These are phyloP conservation scores for Hassar affinis DNA, from an alignment of 2,113 vertebrate genomes.

Conservation along the genomic window DNA sequence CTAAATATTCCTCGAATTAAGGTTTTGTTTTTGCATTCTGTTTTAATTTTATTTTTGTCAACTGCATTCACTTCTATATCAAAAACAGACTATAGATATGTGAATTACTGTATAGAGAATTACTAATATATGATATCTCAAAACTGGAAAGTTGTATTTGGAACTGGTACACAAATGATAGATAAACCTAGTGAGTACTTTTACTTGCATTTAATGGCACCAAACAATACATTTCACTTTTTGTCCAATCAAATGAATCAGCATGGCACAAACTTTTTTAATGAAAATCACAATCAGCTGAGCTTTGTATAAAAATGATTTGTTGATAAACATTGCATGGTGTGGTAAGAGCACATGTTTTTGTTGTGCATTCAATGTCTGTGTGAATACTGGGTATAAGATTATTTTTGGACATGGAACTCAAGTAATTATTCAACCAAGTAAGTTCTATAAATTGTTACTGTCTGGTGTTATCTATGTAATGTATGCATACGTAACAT, in stretches of 20 bases:
- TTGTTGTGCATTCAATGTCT: slow-evolving; percentile 17
- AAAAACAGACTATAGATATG: neutral
- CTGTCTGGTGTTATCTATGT: neutral
- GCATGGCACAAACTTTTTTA: neutral
- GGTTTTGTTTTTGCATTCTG: neutral
- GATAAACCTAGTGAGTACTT: no score
- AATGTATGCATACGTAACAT: neutral
- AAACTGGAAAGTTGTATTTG: no score
- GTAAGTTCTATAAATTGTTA: slow-evolving; percentile 28
- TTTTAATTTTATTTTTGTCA: neutral
- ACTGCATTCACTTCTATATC: neutral
- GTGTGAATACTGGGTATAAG: slow-evolving; percentile 42
- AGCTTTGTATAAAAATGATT: neutral
- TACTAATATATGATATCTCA: no score
- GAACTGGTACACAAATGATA: no score
- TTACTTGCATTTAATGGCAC: neutral
- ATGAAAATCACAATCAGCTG: neutral
- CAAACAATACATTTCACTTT: neutral
- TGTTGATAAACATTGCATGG: neutral
- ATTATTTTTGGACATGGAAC: slow-evolving; percentile 33
- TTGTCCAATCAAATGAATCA: neutral
- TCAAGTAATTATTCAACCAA: slow-evolving; percentile 35
- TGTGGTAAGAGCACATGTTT: slow-evolving; percentile 3
- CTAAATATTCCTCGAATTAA: no score
- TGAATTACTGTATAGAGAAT: no score